These are phyloP conservation scores for Acanthis flammea DNA, from an alignment of 2,797 vertebrate genomes.

Conservation along the genomic window DNA sequence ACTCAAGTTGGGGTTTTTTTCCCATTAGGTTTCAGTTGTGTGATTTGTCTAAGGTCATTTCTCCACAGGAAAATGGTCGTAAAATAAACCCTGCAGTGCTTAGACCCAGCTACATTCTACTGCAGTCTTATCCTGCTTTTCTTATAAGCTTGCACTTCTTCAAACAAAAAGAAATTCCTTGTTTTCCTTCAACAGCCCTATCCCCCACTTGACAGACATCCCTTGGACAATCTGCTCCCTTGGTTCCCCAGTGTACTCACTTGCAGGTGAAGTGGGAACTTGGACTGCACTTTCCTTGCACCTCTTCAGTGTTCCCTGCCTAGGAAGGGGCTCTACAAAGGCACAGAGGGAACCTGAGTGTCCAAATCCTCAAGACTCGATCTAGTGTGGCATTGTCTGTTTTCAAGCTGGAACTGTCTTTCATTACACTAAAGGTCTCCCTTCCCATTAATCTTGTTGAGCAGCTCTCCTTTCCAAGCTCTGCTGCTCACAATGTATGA, in stretches of 20 bases:
- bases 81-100: neutral
- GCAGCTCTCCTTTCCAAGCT: constrained; percentile 51
- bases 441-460: constrained; percentile 64
- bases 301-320: neutral
- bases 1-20: neutral
- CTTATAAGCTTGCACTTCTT: neutral
- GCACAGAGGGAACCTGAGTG: neutral
- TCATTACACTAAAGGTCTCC: constrained; percentile 62
- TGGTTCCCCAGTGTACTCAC: neutral
- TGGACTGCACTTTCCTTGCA: neutral
- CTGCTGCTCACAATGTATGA: constrained; percentile 62
- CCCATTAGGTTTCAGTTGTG: neutral
- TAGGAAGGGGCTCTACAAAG: neutral
- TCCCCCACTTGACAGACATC: neutral
- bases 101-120: neutral
- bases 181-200: neutral
- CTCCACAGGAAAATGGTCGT: neutral
- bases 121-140: neutral
- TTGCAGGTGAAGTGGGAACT: neutral
- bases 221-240: neutral
- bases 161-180: neutral
- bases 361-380: neutral
- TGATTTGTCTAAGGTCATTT: neutral
- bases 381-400: constrained; percentile 19
- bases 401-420: constrained; percentile 47